phyloP scores from a whole-genome alignment of 2,113 vertebrate species.

The Saimiri boliviensis region DNA sequence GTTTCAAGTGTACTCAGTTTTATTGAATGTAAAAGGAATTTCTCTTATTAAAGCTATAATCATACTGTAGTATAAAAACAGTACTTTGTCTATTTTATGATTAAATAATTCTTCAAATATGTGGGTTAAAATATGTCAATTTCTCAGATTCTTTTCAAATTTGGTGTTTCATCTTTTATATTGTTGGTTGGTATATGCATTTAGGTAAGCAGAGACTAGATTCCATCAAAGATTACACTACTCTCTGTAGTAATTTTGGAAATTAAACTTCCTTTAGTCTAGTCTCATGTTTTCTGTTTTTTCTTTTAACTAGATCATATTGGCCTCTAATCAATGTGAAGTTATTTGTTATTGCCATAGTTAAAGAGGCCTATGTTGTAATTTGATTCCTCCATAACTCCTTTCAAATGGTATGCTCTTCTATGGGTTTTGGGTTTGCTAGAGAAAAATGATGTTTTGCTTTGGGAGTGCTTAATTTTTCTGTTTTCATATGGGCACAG shows the following conservation, averaged over 20 bases:
- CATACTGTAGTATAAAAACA: not conserved
- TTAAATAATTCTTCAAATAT: not conserved
- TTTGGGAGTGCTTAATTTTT: not conserved
- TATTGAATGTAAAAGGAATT: not conserved
- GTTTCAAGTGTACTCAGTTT: not conserved
- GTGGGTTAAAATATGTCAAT: not conserved
- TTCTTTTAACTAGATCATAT: not conserved
- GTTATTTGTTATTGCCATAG: not conserved
- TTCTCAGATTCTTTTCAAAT: not conserved
- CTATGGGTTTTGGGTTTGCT: not conserved
- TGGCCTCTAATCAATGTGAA: not conserved
- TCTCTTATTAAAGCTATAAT: not conserved
- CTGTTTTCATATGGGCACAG: not conserved
- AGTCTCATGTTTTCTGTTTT: not conserved
- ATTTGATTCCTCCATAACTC: not conserved
- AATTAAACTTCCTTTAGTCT: not conserved
- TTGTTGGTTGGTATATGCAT: not conserved
- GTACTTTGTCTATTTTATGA: not conserved
- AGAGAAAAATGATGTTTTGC: not conserved
- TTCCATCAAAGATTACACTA: not conserved
- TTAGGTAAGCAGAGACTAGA: not conserved
- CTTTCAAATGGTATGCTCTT: not conserved
- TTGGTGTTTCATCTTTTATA: not conserved
- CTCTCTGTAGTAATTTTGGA: not conserved
- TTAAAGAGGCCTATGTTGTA: not conserved